Evolutionary conservation across 2,888 invertebrate genomes (phyloP).

Genomic region (Hemicrepidius hirtus): DNA sequence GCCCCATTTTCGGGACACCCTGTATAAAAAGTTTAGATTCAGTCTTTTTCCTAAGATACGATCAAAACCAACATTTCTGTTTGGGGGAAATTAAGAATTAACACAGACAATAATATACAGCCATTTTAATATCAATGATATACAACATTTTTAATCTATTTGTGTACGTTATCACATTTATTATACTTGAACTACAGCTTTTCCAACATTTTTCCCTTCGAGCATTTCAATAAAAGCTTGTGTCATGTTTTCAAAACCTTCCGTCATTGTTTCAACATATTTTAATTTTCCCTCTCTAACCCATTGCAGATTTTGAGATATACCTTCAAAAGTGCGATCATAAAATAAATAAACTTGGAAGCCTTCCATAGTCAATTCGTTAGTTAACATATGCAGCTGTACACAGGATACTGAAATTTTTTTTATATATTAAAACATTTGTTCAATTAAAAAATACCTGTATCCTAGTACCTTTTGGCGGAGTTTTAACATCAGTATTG

Average conservation of each 20-base stretch:
- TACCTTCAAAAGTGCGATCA: conserved; percentile 77
- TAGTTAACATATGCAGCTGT: conserved; percentile 75
- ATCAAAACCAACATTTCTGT: too few species aligned
- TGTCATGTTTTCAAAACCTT: conserved; percentile 85
- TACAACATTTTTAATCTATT: too few species aligned
- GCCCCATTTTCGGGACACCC: too few species aligned
- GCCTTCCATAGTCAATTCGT: conserved; percentile 80
- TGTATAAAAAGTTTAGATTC: too few species aligned
- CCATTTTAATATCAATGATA: too few species aligned
- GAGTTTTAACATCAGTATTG: conserved; percentile 73
- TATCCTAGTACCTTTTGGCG: conserved; percentile 74
- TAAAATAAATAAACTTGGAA: conserved; percentile 75
- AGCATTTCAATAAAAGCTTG: conserved; percentile 80
- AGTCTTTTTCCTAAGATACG: too few species aligned
- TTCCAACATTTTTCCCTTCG: conserved; percentile 81
- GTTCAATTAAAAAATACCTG: too few species aligned
- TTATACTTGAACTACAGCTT: conserved; percentile 78
- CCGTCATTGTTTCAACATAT: conserved; percentile 79
- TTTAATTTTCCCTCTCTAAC: conserved; percentile 80
- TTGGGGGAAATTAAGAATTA: too few species aligned
- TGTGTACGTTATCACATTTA: too few species aligned
- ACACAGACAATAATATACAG: too few species aligned
- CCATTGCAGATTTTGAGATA: conserved; percentile 77
- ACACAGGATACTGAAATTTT: conserved; percentile 69
- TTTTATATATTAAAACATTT: conserved; percentile 7